Base-by-base conservation (phyloP, 2,113 vertebrate genomes). In the Ahaetulla prasina region DNA sequence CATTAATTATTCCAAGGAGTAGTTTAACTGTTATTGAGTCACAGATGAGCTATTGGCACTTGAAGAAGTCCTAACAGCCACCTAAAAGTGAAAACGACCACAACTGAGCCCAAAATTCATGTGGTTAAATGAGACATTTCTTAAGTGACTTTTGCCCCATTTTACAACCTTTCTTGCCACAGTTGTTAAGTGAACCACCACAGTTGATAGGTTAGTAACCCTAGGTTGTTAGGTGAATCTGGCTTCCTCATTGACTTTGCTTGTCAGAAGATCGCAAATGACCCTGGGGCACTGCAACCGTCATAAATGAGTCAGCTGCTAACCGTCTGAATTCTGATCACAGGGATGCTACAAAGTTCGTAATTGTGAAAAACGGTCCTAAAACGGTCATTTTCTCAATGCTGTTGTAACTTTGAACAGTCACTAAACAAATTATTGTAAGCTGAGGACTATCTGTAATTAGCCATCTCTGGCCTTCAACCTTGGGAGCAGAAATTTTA, bases 41-140 rank as follows among this genome's bases (percentile, higher is more conserved):
- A 74, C 25, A 53, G 14, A 88, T 3, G 3, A 74, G 35, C 30
- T 63, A 50, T 50, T 57, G 88, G 60, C 91, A 93, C 63, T 39
- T 4, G 55, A 85, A 43, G 52, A 25, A 45, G 25, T 14, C 49
- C n/a, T 74, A 22, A 12, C 20, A 49, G 91, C 87, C 93, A 74
- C 95, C 9, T 49, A 49, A 94, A 86, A 8, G 30, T n/a, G 85
- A 94, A 50, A 94, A 92, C 1, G 11, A 12, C 3, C 57, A 60
- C 10, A 60, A 60, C 4, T 30, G 57, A 11, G 27, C 27, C 27
- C 57, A 60, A 60, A 27, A 27, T 30, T 60, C 30, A 22, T 57
- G 55, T 25, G 25, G 55, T 9, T 25, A 57, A 57, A 18, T 84
- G 49, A 57, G 55, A 25, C 54, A 57, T 57, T 57, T 57, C 23